A percentile compares a stretch with the other conserved stretches of the same genome.
These are phyloP conservation scores for Antheraea pernyi DNA, from an alignment of 1,140 invertebrate species.

Conservation along the genomic window DNA sequence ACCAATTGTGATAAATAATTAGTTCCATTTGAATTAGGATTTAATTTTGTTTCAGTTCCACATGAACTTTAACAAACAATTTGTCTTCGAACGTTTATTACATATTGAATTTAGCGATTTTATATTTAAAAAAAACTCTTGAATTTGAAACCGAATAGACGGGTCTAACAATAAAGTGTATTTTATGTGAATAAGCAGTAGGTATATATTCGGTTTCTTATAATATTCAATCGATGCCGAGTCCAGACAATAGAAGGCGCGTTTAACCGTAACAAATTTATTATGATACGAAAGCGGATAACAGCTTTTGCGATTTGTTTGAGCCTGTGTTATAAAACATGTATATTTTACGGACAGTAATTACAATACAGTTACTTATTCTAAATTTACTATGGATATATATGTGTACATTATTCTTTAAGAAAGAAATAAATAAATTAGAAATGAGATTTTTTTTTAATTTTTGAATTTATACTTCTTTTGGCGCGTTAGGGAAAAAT, in stretches of 20 bases:
- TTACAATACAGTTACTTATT: constrained; percentile 9
- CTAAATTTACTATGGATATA: too few relatives aligned
- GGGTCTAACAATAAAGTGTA: constrained; percentile 46
- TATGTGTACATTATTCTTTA: too few relatives aligned
- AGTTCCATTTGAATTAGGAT: too few relatives aligned
- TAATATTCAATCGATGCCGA: constrained; percentile 38
- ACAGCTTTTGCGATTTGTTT: constrained; percentile 7
- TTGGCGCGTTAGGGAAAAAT: too few relatives aligned
- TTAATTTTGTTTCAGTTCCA: neutral
- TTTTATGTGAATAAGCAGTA: constrained; percentile 27
- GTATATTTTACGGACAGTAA: constrained; percentile 8
- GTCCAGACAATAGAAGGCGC: constrained; percentile 29
- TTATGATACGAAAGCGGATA: constrained; percentile 13
- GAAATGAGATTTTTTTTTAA: too few relatives aligned
- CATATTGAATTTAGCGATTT: neutral
- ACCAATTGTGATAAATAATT: too few relatives aligned
- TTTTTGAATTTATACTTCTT: too few relatives aligned
- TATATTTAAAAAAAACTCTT: constrained; percentile 8
- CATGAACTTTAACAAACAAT: neutral
- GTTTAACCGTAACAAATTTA: constrained; percentile 25
- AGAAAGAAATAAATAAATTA: too few relatives aligned
- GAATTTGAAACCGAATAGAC: constrained; percentile 38
- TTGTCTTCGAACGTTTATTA: neutral
- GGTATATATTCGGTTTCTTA: constrained; percentile 24
- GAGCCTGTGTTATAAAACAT: constrained; percentile 12